These are phyloP conservation scores for Hippocampus abdominalis DNA, from an alignment of 2,113 vertebrate genomes.

Conservation along the genomic window DNA sequence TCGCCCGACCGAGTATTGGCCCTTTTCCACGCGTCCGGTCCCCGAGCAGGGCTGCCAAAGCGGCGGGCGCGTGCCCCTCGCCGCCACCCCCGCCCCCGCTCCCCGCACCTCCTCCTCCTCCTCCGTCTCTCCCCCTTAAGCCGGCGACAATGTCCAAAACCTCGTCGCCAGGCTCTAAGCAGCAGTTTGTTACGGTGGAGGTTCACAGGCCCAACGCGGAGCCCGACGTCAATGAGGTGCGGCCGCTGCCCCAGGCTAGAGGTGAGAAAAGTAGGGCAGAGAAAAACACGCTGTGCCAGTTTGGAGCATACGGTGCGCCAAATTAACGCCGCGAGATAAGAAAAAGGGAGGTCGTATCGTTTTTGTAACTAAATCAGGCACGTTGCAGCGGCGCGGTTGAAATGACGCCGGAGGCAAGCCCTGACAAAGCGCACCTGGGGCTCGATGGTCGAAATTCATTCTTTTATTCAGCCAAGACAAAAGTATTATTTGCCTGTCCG, in stretches of 20 bases:
- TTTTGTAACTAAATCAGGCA: not conserved
- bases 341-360: too few species aligned
- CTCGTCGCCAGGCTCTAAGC: constrained; percentile 65
- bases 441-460: too few species aligned
- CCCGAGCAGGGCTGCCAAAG: constrained; percentile 69
- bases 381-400: not conserved
- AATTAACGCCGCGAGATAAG: not conserved
- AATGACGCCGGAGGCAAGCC: not conserved
- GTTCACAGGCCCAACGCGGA: constrained; percentile 91
- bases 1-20: constrained; percentile 79
- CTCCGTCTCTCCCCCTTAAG: constrained; percentile 40
- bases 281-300: too few species aligned
- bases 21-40: constrained; percentile 94
- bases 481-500: too few species aligned
- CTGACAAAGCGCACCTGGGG: not conserved
- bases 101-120: constrained; percentile 43
- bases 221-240: constrained; percentile 92
- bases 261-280: constrained; percentile 63
- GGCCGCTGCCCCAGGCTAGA: constrained; percentile 86
- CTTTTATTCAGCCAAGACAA: too few species aligned
- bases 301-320: not conserved
- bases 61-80: constrained; percentile 24
- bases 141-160: constrained; percentile 55
- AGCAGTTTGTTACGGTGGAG: constrained; percentile 93
- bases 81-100: constrained; percentile 52